phyloP scores from a whole-genome alignment of 2,797 vertebrate species.

The Thaleichthys pacificus region DNA sequence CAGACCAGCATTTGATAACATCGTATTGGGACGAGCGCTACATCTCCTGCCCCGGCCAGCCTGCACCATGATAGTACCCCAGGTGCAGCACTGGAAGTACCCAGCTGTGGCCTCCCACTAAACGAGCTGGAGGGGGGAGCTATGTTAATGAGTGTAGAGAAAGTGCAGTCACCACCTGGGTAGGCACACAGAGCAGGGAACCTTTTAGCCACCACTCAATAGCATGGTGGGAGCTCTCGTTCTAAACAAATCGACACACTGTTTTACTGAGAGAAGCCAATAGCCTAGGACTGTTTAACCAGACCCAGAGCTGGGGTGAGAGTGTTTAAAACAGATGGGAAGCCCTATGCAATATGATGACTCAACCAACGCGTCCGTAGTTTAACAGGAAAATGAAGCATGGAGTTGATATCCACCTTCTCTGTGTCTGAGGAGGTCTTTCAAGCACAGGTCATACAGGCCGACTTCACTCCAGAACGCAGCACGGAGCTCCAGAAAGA shows the following conservation, averaged over 20 bases:
- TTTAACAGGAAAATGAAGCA: neutral
- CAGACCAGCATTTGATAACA: neutral
- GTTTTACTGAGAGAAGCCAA: neutral
- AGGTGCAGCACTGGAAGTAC: constrained; percentile 44
- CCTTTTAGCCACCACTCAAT: constrained; percentile 16
- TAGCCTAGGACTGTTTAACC: neutral
- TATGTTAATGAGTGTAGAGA: constrained; percentile 61
- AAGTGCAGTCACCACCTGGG: constrained; percentile 53
- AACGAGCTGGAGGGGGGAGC: constrained; percentile 52
- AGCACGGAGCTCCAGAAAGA: neutral
- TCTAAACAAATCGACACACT: neutral
- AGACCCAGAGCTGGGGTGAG: neutral
- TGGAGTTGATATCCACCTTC: neutral
- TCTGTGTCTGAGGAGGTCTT: neutral
- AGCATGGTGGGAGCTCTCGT: constrained; percentile 42
- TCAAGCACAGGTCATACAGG: neutral
- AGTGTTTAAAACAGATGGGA: neutral
- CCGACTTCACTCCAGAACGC: neutral
- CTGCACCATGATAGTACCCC: constrained; percentile 17
- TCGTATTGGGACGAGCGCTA: neutral
- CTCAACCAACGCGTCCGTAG: neutral
- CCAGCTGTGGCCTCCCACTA: constrained; percentile 60
- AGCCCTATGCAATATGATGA: neutral
- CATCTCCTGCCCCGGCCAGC: too few species aligned
- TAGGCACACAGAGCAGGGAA: constrained; percentile 20